Conservation (phyloP, 2,113 vertebrate genomes). For the Nansenia antarctica region DNA sequence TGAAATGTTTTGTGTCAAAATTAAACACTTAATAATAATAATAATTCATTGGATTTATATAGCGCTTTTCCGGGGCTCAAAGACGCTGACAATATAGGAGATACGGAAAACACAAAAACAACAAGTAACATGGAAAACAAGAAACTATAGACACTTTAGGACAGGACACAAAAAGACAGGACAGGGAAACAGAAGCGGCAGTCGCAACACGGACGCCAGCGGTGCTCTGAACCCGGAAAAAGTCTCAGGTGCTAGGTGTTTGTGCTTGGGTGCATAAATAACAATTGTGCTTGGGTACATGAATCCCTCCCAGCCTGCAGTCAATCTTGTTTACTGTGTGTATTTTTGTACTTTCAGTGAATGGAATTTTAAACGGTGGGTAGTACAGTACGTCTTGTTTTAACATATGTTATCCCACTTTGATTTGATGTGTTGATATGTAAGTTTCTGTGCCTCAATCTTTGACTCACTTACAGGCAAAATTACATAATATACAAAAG, state of each 20-base stretch:
- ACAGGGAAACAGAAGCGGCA: no score
- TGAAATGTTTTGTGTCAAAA: not conserved
- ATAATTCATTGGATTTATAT: no score
- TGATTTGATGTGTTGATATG: constrained; percentile 38
- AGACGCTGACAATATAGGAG: no score
- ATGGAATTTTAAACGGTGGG: not conserved
- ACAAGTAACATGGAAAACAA: no score
- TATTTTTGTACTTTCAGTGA: constrained; percentile 24
- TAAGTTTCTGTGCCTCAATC: constrained; percentile 21
- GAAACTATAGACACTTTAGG: no score
- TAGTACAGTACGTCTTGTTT: not conserved
- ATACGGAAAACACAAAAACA: no score
- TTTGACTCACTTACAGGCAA: constrained; percentile 28
- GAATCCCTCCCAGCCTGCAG: not conserved
- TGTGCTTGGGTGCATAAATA: not conserved
- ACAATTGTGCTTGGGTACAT: constrained; percentile 5
- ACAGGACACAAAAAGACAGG: no score
- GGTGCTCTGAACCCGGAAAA: no score
- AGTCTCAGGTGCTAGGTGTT: no score
- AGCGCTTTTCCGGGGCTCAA: no score
- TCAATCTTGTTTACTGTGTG: not conserved
- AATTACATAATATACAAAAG: constrained; percentile 58
- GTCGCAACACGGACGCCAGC: no score
- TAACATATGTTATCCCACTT: constrained; percentile 46
- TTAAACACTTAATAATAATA: not conserved